phyloP scores from a whole-genome alignment of 2,113 vertebrate species.

The Riparia riparia region DNA sequence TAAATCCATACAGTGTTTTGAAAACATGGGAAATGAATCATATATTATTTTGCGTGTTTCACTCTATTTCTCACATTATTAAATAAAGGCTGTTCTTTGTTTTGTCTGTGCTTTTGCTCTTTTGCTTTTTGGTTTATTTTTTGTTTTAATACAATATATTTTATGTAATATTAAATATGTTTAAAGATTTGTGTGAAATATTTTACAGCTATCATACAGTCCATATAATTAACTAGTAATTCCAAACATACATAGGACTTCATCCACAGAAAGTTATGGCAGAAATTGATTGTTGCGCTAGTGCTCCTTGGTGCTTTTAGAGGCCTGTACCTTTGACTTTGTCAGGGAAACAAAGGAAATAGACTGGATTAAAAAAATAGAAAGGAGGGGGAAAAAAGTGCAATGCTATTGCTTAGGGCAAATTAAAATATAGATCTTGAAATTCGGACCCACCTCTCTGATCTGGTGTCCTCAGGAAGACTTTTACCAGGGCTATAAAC shows the following conservation, averaged over 20 bases:
- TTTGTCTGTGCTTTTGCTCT: not conserved
- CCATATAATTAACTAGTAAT: not conserved
- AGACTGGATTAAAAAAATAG: not conserved
- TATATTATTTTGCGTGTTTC: not conserved
- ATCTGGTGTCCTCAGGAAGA: not conserved
- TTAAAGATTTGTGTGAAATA: not conserved
- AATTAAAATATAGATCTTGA: not conserved
- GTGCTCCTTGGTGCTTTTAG: not conserved
- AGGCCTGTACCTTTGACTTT: not conserved
- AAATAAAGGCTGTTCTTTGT: not conserved
- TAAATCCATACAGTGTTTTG: not conserved
- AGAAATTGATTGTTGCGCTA: not conserved
- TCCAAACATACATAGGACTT: not conserved
- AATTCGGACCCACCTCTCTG: not conserved
- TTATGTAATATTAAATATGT: not conserved
- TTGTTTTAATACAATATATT: not conserved
- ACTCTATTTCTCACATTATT: not conserved
- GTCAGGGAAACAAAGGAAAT: not conserved
- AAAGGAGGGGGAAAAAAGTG: not conserved
- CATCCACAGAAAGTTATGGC: not conserved
- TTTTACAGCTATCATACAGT: not conserved
- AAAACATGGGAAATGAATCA: not conserved
- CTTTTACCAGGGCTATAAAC: not conserved
- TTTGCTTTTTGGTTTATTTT: accelerated
- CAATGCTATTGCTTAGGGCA: not conserved